Percentiles rank a stretch among this genome's conserved stretches.
Conservation (phyloP, 2,797 vertebrate species). For the Erethizon dorsatum region DNA sequence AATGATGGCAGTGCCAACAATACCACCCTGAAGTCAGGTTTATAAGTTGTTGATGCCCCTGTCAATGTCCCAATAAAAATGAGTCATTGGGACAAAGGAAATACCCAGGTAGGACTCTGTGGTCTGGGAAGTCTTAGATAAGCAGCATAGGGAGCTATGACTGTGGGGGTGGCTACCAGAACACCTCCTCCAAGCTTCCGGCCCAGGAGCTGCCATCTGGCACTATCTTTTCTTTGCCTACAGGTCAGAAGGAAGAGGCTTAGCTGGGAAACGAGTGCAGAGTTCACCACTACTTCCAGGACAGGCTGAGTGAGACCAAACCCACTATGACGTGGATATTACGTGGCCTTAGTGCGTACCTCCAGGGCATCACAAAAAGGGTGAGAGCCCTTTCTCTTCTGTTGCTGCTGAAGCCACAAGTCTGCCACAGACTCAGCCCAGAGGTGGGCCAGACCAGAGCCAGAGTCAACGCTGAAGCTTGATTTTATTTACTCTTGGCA, state of each 20-base stretch:
- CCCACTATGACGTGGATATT: not conserved
- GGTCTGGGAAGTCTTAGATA: no score
- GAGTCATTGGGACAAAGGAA: not conserved
- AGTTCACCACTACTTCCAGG: not conserved
- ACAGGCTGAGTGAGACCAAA: not conserved
- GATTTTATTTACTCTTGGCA: constrained; percentile 81
- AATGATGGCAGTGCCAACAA: not conserved
- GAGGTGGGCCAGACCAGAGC: constrained; percentile 14
- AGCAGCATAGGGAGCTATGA: rapidly evolving
- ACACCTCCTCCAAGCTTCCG: not conserved
- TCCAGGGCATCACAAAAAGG: not conserved
- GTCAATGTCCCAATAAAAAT: not conserved
- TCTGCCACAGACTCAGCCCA: not conserved
- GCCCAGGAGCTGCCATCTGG: not conserved
- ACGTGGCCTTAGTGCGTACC: not conserved
- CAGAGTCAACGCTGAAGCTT: constrained; percentile 20
- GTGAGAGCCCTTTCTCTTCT: not conserved
- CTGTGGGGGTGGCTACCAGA: not conserved
- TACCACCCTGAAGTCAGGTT: not conserved
- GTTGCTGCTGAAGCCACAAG: not conserved
- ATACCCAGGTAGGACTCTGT: not conserved
- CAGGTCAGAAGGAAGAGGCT: not conserved
- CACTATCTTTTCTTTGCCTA: not conserved
- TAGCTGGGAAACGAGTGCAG: not conserved
- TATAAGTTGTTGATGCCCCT: not conserved